Conservation (phyloP, 2,888 invertebrate species). For the Campaea margaritaria region DNA sequence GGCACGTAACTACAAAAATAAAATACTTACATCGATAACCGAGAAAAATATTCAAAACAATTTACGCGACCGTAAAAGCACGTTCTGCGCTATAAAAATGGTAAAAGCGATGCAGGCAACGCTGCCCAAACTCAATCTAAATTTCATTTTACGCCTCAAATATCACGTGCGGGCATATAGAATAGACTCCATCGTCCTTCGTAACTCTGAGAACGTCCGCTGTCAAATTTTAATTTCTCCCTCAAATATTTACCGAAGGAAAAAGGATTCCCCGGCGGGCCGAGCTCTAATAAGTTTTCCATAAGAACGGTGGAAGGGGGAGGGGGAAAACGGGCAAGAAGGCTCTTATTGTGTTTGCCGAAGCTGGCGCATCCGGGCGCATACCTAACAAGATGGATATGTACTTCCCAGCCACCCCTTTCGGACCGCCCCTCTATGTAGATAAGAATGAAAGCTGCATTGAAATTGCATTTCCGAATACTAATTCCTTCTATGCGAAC, state of each 20-base stretch:
- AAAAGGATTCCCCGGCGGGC: conserved; percentile 84
- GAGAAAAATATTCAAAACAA: conserved; percentile 46
- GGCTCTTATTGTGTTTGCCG: conserved; percentile 85
- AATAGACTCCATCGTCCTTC: conserved; percentile 73
- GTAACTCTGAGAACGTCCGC: conserved; percentile 69
- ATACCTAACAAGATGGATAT: conserved; percentile 85
- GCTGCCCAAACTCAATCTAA: conserved; percentile 82
- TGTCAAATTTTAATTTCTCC: conserved; percentile 86
- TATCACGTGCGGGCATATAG: conserved; percentile 81
- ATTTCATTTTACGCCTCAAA: conserved; percentile 84
- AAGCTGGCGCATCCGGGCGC: conserved; percentile 84
- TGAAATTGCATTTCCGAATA: conserved; percentile 84
- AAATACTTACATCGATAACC: conserved; percentile 36
- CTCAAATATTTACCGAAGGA: conserved; percentile 85
- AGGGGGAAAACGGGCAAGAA: conserved; percentile 60
- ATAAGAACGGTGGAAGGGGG: conserved; percentile 71
- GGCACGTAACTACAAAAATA: conserved; percentile 14
- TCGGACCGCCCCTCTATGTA: conserved; percentile 71
- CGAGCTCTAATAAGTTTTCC: conserved; percentile 85
- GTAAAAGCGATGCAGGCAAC: conserved; percentile 51
- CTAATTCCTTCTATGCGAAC: conserved; percentile 74
- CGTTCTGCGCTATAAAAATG: conserved; percentile 48
- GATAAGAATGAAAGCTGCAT: conserved; percentile 70
- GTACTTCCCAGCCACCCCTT: conserved; percentile 71
- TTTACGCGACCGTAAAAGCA: conserved; percentile 45